phyloP scores from a whole-genome alignment of 2,113 vertebrate genomes.

The Rhea americana region DNA sequence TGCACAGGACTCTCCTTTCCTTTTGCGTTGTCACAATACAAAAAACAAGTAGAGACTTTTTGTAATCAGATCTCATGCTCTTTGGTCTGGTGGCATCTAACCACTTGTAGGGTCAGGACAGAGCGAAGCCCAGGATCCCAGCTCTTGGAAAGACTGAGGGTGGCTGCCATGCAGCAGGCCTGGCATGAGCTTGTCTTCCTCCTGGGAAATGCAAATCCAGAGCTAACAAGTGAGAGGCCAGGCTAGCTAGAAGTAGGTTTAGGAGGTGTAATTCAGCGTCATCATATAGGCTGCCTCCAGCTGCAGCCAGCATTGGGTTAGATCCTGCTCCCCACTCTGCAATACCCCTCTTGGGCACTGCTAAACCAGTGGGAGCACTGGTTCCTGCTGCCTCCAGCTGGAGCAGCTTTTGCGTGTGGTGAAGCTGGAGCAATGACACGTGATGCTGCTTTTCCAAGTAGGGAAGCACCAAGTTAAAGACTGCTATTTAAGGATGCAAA shows the following conservation, averaged over 20 bases:
- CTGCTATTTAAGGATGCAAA: not conserved
- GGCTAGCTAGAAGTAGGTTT: not conserved
- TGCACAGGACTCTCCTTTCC: slow-evolving; percentile 28
- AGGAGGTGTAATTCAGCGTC: not conserved
- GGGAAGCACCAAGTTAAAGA: not conserved
- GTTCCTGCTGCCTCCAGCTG: not conserved
- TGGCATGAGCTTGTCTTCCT: not conserved
- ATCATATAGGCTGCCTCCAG: not conserved
- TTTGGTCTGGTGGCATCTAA: slow-evolving; percentile 12
- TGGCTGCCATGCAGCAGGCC: not conserved
- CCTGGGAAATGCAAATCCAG: not conserved
- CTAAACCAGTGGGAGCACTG: rapidly evolving
- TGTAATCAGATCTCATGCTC: not conserved
- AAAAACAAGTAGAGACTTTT: slow-evolving; percentile 56
- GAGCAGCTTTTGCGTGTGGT: not conserved
- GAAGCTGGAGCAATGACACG: not conserved
- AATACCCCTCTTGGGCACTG: rapidly evolving
- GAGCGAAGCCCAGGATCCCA: too few relatives aligned
- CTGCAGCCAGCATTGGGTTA: not conserved
- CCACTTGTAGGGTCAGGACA: rapidly evolving
- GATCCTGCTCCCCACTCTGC: not conserved
- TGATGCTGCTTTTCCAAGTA: not conserved
- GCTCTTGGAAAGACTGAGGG: not conserved
- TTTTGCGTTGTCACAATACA: slow-evolving; percentile 6
- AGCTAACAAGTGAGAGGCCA: not conserved